These are phyloP conservation scores for Subanguina moxae DNA, from an alignment of 1,140 invertebrate species.

Conservation along the genomic window DNA sequence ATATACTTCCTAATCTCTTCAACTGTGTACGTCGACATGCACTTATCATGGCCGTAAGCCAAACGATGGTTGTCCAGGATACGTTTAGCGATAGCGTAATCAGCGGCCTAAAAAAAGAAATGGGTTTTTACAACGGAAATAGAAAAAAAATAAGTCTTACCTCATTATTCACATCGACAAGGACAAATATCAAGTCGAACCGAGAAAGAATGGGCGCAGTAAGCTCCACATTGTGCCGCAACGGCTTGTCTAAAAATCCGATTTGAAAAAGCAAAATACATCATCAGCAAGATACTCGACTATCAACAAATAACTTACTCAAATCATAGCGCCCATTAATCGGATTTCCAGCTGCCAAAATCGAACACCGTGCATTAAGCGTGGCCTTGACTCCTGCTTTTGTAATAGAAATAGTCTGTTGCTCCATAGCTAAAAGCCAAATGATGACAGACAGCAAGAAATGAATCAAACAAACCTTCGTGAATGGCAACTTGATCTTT, in stretches of 20 bases:
- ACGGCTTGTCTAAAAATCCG: conserved; percentile 67
- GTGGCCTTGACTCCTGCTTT: conserved; percentile 95
- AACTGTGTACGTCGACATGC: conserved; percentile 74
- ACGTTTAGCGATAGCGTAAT: conserved; percentile 90
- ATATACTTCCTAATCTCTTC: conserved; percentile 89
- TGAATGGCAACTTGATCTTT: conserved; percentile 97
- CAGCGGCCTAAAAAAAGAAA: conserved; percentile 65
- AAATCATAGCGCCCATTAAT: conserved; percentile 90
- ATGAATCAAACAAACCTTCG: conserved; percentile 64
- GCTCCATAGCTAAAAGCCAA: conserved; percentile 80
- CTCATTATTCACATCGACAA: conserved; percentile 60
- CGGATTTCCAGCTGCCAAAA: conserved; percentile 95
- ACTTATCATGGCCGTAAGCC: conserved; percentile 66
- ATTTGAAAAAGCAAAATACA: too few species aligned
- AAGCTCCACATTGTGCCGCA: conserved; percentile 88
- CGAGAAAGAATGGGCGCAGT: conserved; percentile 97
- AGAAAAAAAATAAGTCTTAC: too few species aligned
- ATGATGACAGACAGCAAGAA: too few species aligned
- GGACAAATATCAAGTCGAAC: conserved; percentile 96
- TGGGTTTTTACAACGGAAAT: not conserved
- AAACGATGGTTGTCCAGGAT: conserved; percentile 86
- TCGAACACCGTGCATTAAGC: conserved; percentile 92
- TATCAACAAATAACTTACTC: conserved; percentile 60
- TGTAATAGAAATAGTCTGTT: conserved; percentile 96
- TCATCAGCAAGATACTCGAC: too few species aligned